Evolutionary conservation across 2,113 vertebrate species (phyloP), one percentile per base, ranked within the genome.

Genomic region (Urocitellus parryii): DNA sequence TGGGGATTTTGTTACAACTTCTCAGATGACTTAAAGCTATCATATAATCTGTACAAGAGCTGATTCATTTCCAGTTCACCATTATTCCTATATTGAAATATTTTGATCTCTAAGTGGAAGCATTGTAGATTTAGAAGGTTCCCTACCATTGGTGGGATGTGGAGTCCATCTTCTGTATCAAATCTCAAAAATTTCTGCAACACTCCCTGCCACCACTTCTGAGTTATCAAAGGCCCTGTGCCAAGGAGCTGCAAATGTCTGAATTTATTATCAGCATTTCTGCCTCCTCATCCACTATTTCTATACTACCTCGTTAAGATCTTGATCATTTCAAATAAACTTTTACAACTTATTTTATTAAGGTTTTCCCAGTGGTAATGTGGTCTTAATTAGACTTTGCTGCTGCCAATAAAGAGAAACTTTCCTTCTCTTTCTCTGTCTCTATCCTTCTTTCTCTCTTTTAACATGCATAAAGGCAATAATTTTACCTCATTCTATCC

Each of bases 71-170:
- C 0, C 32, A 48, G 4, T 82, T 72, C 32, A 92, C 8, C 5
- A 3, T 78, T 45, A 51, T 51, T 48, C 27, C 45, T 79, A 32
- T 1, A 89, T 24, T 6, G 22, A 7, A 56, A 73, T 76, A 24
- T 93, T 90, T 58, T 68, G 86, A 83, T 56, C 14, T 18, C 29
- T 96, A 84, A 88, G 76, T 20, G 81, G 68, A 84, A 83, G 17
- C 27, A n/a, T 6, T 10, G 22, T 39, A 67, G 37, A 22, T 72
- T 58, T 76, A 16, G 9, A 77, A 32, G 11, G 2, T 24, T 48
- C 2, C 34, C 53, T 9, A 78, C 5, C 53, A 32, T 13, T 29
- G 45, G 34, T 25, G 37, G 13, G 16, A 24, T 90, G 16, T 37
- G 53, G n/a, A 87, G 42, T 63, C 29, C 1, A 84, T 53, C 24